Evolutionary conservation across 2,113 vertebrate species (phyloP).

Genomic region (Redunca redunca): DNA sequence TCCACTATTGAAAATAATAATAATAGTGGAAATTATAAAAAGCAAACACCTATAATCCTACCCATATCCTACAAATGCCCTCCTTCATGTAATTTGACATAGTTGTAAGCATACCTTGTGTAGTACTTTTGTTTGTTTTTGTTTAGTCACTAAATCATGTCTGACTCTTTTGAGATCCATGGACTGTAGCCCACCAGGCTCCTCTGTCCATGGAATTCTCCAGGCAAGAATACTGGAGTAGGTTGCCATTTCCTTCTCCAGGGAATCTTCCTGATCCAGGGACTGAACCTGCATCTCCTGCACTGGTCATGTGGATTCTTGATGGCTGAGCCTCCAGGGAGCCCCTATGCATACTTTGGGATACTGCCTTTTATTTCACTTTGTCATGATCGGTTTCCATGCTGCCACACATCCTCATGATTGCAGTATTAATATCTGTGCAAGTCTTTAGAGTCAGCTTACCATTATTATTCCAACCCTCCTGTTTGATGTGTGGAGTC

Average conservation of each 20-base stretch:
- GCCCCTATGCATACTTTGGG: background rate
- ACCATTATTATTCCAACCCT: background rate
- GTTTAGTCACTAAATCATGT: background rate
- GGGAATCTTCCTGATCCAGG: background rate
- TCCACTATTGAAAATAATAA: background rate
- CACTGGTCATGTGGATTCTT: background rate
- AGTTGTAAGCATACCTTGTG: background rate
- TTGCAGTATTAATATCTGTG: background rate
- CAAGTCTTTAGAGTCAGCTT: background rate
- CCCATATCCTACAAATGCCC: background rate
- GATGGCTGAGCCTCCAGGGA: background rate
- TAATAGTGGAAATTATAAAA: background rate
- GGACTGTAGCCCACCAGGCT: background rate
- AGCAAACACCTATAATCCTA: background rate
- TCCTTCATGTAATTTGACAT: background rate
- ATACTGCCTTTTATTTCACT: background rate
- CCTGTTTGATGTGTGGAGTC: background rate
- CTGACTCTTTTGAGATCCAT: background rate
- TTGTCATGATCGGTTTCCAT: background rate
- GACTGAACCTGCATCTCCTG: fast-evolving
- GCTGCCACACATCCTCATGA: background rate
- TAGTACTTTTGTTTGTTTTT: background rate
- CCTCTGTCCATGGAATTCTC: background rate
- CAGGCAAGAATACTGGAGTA: background rate
- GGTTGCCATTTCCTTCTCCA: background rate